These are phyloP conservation scores for Stenodema calcarata DNA, from an alignment of 2,888 invertebrate genomes.

Conservation along the genomic window DNA sequence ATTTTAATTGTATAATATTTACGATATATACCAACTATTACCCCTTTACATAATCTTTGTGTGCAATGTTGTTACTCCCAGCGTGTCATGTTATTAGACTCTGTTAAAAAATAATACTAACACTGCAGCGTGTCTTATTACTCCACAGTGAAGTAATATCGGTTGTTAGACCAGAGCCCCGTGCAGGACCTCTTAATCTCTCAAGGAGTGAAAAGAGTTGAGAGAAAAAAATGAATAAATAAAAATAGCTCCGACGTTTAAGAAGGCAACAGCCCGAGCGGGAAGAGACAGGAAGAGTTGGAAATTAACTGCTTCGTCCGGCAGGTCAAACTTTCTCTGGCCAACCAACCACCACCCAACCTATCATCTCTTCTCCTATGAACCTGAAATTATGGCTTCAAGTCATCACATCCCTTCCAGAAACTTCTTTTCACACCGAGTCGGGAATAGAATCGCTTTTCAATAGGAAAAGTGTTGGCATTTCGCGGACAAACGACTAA, in stretches of 20 bases:
- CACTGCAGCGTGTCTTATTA: neutral
- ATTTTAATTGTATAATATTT: too few relatives aligned
- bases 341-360: constrained; percentile 11
- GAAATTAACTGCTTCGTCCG: constrained; percentile 19
- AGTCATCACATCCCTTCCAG: neutral
- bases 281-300: constrained; percentile 25
- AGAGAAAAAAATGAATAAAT: neutral
- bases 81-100: neutral
- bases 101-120: neutral
- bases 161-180: neutral
- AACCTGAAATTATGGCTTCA: constrained; percentile 32
- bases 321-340: constrained; percentile 44
- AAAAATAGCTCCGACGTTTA: neutral
- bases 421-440: neutral
- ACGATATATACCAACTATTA: too few relatives aligned
- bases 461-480: neutral
- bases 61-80: neutral
- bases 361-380: constrained; percentile 13
- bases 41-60: neutral
- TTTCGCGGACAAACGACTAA: neutral
- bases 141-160: neutral
- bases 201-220: neutral
- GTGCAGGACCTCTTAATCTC: neutral
- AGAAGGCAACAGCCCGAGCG: constrained; percentile 7
- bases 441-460: neutral